phyloP scores from a whole-genome alignment of 2,113 vertebrate species.

The human region GRCh38 chr6:70663001-70663500 shows the following conservation, averaged over 20 bases:
- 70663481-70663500: neutral
- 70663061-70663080: too few species aligned
- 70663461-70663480: neutral
- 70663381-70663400: neutral
- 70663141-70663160: neutral
- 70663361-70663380: neutral
- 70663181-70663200: neutral
- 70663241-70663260: neutral
- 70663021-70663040: too few species aligned
- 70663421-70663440: neutral
- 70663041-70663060: too few species aligned
- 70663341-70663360: too few species aligned
- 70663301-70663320: neutral
- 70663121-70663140: too few species aligned
- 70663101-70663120: too few species aligned
- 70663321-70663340: neutral
- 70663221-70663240: neutral
- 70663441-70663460: neutral
- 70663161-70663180: too few species aligned
- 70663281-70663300: neutral
- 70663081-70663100: too few species aligned
- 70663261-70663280: neutral
- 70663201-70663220: neutral
- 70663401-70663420: neutral
- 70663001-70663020: too few species aligned